These are phyloP conservation scores for Trematomus loennbergii DNA, from an alignment of 2,113 vertebrate species.

Conservation along the genomic window DNA sequence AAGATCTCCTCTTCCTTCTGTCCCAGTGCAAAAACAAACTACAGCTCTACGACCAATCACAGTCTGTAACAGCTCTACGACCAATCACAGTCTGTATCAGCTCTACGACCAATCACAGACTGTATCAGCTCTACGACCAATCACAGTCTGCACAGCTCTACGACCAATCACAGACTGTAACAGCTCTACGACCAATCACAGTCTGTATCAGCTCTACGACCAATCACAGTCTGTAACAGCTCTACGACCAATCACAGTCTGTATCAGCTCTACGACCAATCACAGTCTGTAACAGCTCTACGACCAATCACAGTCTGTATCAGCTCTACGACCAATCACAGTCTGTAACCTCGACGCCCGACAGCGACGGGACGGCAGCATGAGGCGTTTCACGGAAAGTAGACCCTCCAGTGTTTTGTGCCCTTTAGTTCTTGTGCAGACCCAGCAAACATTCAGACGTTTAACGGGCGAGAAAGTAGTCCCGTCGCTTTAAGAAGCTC, in stretches of 20 bases:
- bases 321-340: neutral
- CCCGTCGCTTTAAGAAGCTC: no score
- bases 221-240: no score
- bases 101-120: no score
- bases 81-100: no score
- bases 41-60: slow-evolving; percentile 12
- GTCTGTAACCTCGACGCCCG: slow-evolving; percentile 31
- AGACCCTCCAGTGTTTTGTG: neutral
- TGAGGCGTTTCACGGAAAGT: slow-evolving; percentile 13
- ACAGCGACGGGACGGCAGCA: neutral
- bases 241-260: no score
- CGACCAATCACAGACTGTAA: no score
- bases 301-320: slow-evolving; percentile 29
- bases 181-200: no score
- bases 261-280: slow-evolving; percentile 8
- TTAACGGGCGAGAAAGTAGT: neutral
- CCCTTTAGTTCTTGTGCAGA: slow-evolving; percentile 33
- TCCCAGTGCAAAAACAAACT: slow-evolving; percentile 66
- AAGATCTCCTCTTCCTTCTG: neutral
- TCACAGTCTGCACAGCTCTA: no score
- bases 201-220: no score
- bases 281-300: slow-evolving; percentile 37
- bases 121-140: no score
- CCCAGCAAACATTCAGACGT: slow-evolving; percentile 48
- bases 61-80: slow-evolving; percentile 8